Evolutionary conservation across 2,888 invertebrate species (phyloP).

Genomic region (Amaurobius ferox): DNA sequence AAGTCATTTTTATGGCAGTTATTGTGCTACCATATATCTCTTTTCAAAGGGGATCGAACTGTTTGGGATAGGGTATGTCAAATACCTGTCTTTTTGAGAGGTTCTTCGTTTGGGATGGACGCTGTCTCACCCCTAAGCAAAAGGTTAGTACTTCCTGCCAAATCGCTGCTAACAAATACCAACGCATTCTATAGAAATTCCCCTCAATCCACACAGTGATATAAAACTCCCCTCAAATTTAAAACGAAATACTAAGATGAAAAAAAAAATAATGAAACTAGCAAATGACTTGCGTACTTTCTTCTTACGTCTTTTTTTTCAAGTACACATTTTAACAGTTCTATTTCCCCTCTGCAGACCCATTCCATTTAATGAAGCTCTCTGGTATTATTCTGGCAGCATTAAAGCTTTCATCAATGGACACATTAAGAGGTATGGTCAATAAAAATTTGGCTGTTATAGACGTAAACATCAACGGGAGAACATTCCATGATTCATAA

Average conservation of each 20-base stretch:
- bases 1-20: too few species aligned
- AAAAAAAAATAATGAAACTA: too few species aligned
- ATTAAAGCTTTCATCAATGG: constrained; percentile 64
- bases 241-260: background rate
- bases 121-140: too few species aligned
- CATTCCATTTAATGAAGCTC: constrained; percentile 22
- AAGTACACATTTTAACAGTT: constrained; percentile 3
- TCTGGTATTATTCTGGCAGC: constrained; percentile 15
- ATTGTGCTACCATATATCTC: too few species aligned
- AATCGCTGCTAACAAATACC: too few species aligned
- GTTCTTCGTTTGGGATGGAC: too few species aligned
- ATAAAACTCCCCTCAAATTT: constrained; percentile 4
- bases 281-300: background rate
- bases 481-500: constrained; percentile 67
- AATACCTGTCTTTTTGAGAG: too few species aligned
- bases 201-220: background rate
- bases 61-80: too few species aligned
- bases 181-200: too few species aligned
- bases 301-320: background rate
- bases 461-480: constrained; percentile 70
- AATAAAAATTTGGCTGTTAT: constrained; percentile 71
- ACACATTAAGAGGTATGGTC: constrained; percentile 51
- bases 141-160: too few species aligned
- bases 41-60: too few species aligned
- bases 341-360: background rate